A percentile compares a stretch with the other conserved stretches of the same genome.
Conservation (phyloP, 2,113 vertebrate species). For the Podarcis raffonei region DNA sequence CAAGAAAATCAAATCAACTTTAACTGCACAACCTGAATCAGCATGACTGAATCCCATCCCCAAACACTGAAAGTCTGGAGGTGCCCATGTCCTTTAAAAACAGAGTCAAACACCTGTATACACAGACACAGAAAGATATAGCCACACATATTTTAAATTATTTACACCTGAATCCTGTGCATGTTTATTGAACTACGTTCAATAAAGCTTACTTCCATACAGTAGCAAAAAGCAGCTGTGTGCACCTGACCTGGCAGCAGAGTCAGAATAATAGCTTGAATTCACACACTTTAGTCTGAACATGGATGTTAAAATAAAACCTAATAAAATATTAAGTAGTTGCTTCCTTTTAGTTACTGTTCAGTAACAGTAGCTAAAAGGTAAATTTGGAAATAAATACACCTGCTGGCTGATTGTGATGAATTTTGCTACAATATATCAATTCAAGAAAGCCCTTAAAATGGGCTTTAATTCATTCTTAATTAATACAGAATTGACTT, state of each 20-base stretch:
- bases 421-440: background rate
- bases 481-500: background rate
- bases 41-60: too few relatives aligned
- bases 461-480: background rate
- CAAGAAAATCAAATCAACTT: too few relatives aligned
- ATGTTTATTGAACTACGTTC: background rate
- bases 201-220: background rate
- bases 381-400: background rate
- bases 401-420: background rate
- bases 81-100: background rate
- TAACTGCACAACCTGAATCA: too few relatives aligned
- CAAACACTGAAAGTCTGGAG: background rate
- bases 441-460: background rate
- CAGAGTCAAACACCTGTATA: background rate
- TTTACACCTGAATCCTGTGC: background rate
- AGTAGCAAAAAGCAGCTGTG: too few relatives aligned
- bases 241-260: background rate
- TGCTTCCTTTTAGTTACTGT: background rate
- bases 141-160: background rate
- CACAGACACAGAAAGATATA: background rate
- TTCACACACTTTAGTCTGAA: background rate
- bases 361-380: too few relatives aligned
- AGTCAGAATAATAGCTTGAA: background rate
- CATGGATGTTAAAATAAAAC: background rate
- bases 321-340: background rate